Evolutionary conservation across 2,113 vertebrate genomes (phyloP).

Genomic region (Silurus meridionalis): DNA sequence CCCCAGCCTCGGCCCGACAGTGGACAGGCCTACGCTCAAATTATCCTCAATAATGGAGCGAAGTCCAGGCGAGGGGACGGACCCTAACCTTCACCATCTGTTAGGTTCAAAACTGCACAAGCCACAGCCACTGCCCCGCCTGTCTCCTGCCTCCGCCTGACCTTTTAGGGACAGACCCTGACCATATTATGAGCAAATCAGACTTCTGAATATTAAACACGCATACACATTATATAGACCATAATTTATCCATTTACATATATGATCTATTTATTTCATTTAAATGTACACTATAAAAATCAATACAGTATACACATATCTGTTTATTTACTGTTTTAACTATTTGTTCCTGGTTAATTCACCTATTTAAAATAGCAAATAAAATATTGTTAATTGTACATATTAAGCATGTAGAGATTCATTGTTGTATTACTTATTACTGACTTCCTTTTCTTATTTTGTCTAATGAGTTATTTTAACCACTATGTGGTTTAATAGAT

Average conservation of each 20-base stretch:
- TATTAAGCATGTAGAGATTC: too few relatives aligned
- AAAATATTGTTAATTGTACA: too few relatives aligned
- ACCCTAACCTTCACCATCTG: constrained; percentile 98
- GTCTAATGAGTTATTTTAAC: too few relatives aligned
- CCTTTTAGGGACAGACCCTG: constrained; percentile 78
- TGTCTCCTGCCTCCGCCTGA: constrained; percentile 81
- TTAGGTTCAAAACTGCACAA: constrained; percentile 86
- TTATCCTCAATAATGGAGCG: constrained; percentile 97
- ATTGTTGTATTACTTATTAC: too few relatives aligned
- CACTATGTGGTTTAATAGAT: too few relatives aligned
- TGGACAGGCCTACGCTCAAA: constrained; percentile 92
- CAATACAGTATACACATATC: too few relatives aligned
- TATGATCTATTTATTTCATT: too few relatives aligned
- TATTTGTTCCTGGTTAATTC: too few relatives aligned
- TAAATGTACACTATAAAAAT: too few relatives aligned
- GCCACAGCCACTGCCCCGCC: constrained; percentile 71
- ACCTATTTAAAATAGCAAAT: too few relatives aligned
- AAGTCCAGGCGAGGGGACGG: constrained; percentile 91
- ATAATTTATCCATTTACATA: not conserved
- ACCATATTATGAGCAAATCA: constrained; percentile 46
- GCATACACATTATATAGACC: constrained; percentile 22
- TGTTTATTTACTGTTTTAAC: too few relatives aligned
- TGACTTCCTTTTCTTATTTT: too few relatives aligned
- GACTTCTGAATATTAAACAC: constrained; percentile 69
- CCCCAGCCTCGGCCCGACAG: constrained; percentile 82